A percentile compares a stretch with the other conserved stretches of the same genome.
These are phyloP conservation scores for Scrobipalpa atriplicella DNA, from an alignment of 2,888 invertebrate species.

Conservation along the genomic window DNA sequence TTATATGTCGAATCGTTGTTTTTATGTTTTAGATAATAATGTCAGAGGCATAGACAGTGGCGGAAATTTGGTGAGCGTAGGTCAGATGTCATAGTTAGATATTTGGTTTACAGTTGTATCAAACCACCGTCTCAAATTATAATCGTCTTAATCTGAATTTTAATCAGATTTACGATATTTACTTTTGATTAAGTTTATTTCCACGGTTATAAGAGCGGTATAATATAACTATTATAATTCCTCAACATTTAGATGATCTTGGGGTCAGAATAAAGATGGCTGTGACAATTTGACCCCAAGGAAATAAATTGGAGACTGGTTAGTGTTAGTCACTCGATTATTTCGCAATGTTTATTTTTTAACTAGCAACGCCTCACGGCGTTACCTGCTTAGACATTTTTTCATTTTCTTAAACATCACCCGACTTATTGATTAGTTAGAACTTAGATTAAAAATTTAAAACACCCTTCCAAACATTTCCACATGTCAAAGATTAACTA, in stretches of 20 bases:
- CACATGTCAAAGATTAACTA: too few relatives aligned
- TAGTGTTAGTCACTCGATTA: slow-evolving; percentile 31
- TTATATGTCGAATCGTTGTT: too few relatives aligned
- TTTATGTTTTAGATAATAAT: too few relatives aligned
- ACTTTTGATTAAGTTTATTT: slow-evolving; percentile 26
- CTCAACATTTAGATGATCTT: slow-evolving; percentile 10
- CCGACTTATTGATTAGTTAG: not conserved
- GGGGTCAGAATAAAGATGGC: slow-evolving; percentile 23
- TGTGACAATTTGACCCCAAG: slow-evolving; percentile 31
- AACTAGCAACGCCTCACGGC: slow-evolving; percentile 27
- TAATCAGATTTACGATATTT: slow-evolving; percentile 18
- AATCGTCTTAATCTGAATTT: slow-evolving; percentile 21
- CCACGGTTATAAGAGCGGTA: not conserved
- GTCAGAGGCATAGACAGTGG: not conserved
- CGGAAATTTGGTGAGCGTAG: not conserved
- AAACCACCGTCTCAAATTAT: slow-evolving; percentile 20
- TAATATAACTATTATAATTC: slow-evolving; percentile 21
- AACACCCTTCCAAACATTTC: too few relatives aligned
- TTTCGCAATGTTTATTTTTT: slow-evolving; percentile 42
- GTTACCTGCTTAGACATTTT: not conserved
- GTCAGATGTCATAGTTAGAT: not conserved
- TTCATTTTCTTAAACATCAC: not conserved
- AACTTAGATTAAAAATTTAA: too few relatives aligned
- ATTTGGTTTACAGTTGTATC: slow-evolving; percentile 11
- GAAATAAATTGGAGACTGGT: slow-evolving; percentile 35